phyloP scores from a whole-genome alignment of 1,140 invertebrate genomes.

The Megalonaias nervosa region DNA sequence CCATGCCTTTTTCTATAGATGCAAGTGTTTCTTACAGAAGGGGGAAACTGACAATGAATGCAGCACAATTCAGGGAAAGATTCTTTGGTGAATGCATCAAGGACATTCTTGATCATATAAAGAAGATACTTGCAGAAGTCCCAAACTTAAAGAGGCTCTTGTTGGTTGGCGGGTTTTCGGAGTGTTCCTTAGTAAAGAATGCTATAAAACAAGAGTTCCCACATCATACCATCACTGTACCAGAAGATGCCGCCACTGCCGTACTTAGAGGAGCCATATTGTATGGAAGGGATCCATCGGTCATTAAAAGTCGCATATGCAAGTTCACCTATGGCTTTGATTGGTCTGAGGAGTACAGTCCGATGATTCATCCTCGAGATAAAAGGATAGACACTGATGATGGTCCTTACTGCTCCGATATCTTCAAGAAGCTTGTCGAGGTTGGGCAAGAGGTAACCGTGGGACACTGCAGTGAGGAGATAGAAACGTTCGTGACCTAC shows the following conservation, averaged over 20 bases:
- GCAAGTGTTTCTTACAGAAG: conserved; percentile 1
- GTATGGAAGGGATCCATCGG: conserved; percentile 16
- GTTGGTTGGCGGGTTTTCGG: conserved; percentile 31
- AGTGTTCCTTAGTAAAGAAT: conserved; percentile 14
- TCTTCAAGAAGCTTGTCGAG: conserved; percentile 14
- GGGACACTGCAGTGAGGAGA: conserved; percentile 3
- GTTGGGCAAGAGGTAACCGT: conserved; percentile 7
- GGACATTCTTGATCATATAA: conserved; percentile 3
- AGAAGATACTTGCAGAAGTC: not conserved
- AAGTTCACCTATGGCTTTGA: conserved; percentile 23
- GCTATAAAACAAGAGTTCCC: conserved; percentile 2
- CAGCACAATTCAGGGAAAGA: not conserved
- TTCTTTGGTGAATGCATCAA: conserved; percentile 17
- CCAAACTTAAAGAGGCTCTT: conserved; percentile 15
- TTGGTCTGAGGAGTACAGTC: conserved; percentile 30
- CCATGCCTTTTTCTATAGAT: not conserved
- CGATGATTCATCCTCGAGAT: not conserved
- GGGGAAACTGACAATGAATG: conserved; percentile 10
- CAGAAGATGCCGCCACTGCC: conserved; percentile 11
- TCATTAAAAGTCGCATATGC: conserved; percentile 11
- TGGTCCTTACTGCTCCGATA: conserved; percentile 15
- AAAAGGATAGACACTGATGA: conserved; percentile 18
- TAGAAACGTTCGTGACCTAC: conserved; percentile 19
- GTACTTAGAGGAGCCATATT: conserved; percentile 28
- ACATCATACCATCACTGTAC: conserved; percentile 6